phyloP scores from a whole-genome alignment of 2,113 vertebrate species.

The Xyrauchen texanus region DNA sequence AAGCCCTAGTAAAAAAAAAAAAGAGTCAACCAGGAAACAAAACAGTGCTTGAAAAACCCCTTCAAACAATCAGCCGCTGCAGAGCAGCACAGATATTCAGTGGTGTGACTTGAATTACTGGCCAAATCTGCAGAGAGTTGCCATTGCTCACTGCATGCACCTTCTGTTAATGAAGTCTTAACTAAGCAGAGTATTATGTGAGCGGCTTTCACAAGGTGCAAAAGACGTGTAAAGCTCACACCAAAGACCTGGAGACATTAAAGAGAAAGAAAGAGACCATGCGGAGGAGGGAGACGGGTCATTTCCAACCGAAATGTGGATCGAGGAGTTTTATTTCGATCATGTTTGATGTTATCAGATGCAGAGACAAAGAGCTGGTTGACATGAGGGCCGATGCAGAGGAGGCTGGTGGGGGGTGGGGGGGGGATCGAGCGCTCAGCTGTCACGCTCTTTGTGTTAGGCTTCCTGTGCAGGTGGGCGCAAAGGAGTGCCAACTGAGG shows the following conservation, averaged over 20 bases:
- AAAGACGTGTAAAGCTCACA: not conserved
- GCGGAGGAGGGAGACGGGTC: not conserved
- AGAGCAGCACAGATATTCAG: not conserved
- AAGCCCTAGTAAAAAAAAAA: too few relatives aligned
- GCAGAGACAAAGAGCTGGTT: conserved; percentile 58
- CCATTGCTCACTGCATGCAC: conserved; percentile 1
- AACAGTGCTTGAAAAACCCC: too few relatives aligned
- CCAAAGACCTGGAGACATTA: not conserved
- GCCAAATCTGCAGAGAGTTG: conserved; percentile 19
- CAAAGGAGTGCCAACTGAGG: conserved; percentile 76
- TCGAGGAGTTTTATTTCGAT: conserved; percentile 45
- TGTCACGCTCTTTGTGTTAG: conserved; percentile 66
- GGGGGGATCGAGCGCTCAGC: conserved; percentile 71
- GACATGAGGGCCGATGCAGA: conserved; percentile 43
- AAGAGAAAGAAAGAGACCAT: not conserved
- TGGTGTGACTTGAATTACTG: not conserved
- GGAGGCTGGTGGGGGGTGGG: conserved; percentile 21
- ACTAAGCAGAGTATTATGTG: conserved; percentile 35
- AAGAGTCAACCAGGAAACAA: too few relatives aligned
- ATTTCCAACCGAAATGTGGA: conserved; percentile 28
- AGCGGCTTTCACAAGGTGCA: conserved; percentile 17
- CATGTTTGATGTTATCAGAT: conserved; percentile 57
- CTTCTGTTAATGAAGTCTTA: conserved; percentile 39
- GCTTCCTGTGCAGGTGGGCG: conserved; percentile 83
- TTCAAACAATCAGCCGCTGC: too few relatives aligned